Percentiles rank a stretch among this genome's conserved stretches.
Evolutionary conservation across 2,797 vertebrate species (phyloP).

Genomic region (Alfaro cultratus): DNA sequence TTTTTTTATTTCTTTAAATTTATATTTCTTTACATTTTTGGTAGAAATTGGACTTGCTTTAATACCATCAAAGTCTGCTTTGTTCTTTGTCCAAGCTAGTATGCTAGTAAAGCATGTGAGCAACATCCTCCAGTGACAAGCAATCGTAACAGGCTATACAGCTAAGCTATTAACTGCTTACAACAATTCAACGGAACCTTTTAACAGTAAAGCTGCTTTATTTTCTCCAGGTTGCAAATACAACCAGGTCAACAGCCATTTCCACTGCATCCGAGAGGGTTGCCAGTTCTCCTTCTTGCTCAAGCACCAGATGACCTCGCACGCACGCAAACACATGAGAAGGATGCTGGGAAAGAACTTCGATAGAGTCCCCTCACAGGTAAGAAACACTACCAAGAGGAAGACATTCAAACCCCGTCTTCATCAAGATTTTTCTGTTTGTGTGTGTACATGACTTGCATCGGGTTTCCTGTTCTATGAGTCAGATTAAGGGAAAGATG

Average conservation of each 20-base stretch:
- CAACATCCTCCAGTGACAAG: neutral
- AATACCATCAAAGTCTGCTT: neutral
- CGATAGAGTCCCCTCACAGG: slow-evolving; percentile 94
- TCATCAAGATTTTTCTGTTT: slow-evolving; percentile 1
- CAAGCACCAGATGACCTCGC: slow-evolving; percentile 99
- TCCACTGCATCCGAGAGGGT: slow-evolving; percentile 98
- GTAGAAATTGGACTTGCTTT: neutral
- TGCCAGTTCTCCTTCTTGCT: slow-evolving; percentile 99
- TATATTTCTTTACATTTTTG: neutral
- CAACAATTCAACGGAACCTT: neutral
- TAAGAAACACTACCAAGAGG: slow-evolving; percentile 52
- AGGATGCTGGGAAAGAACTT: slow-evolving; percentile 99
- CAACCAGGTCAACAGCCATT: slow-evolving; percentile 99
- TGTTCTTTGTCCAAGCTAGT: neutral
- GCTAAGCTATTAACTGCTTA: neutral
- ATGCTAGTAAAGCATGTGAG: too few relatives aligned
- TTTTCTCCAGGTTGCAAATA: slow-evolving; percentile 92
- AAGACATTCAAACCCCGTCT: slow-evolving; percentile 9
- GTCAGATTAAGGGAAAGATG: slow-evolving; percentile 47
- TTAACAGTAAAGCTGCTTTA: neutral
- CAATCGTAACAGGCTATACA: neutral
- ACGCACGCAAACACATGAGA: slow-evolving; percentile 98
- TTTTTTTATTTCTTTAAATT: neutral
- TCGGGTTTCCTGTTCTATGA: slow-evolving; percentile 43
- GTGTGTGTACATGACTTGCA: neutral